A percentile compares a stretch with the other conserved stretches of the same genome.
These are phyloP conservation scores for Erebia aethiops DNA, from an alignment of 2,888 invertebrate species.

Conservation along the genomic window DNA sequence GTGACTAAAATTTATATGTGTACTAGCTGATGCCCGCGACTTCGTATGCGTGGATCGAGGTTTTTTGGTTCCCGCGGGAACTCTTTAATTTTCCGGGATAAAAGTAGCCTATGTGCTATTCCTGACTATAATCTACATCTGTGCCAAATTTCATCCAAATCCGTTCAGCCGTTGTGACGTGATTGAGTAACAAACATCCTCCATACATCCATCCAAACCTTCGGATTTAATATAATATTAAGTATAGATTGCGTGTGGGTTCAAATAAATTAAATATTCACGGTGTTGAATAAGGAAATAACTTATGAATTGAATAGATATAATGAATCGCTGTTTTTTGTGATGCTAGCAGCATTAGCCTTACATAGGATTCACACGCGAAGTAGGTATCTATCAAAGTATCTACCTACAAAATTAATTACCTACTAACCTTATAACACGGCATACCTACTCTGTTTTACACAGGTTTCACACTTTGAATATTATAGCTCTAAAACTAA, in stretches of 20 bases:
- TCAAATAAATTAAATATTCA: constrained; percentile 23
- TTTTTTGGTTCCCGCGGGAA: too few species aligned
- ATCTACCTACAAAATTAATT: background rate
- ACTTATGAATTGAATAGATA: constrained; percentile 19
- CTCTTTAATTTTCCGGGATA: too few species aligned
- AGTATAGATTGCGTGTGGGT: constrained; percentile 23
- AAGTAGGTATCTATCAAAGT: background rate
- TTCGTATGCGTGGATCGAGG: too few species aligned
- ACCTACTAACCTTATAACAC: background rate
- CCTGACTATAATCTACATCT: too few species aligned
- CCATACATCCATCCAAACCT: too few species aligned
- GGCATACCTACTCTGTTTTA: background rate
- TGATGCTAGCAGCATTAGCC: constrained; percentile 2
- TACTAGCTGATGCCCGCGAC: too few species aligned
- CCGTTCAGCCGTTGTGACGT: too few species aligned
- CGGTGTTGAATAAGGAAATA: constrained; percentile 22
- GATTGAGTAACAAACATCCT: too few species aligned
- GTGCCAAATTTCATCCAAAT: too few species aligned
- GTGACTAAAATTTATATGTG: constrained; percentile 10
- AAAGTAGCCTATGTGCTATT: too few species aligned
- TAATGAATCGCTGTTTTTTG: constrained; percentile 15
- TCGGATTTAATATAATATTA: too few species aligned
- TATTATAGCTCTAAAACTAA: too few species aligned
- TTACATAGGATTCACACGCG: constrained; percentile 15
- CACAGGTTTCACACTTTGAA: background rate